phyloP scores from a whole-genome alignment of 2,797 vertebrate genomes.

The Trichosurus vulpecula region DNA sequence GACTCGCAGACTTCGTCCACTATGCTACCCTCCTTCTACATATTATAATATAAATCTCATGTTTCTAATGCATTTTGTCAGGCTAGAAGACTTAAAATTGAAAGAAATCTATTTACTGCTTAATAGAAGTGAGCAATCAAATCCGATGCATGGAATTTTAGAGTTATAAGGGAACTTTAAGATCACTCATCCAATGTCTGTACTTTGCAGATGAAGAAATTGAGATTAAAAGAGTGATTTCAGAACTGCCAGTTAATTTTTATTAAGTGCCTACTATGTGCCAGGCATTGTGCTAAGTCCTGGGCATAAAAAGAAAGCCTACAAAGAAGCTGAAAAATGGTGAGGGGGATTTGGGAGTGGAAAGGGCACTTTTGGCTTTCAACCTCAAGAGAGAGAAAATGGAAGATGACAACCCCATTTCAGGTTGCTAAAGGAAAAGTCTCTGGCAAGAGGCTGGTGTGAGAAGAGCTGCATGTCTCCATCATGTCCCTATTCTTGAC shows the following conservation, averaged over 20 bases:
- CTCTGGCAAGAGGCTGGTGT: not conserved
- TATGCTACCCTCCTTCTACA: not conserved
- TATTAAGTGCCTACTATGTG: not conserved
- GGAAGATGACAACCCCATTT: not conserved
- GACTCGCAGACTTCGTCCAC: not conserved
- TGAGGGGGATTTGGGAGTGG: too few relatives aligned
- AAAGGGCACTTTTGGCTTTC: not conserved
- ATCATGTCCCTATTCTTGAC: not conserved
- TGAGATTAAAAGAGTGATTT: not conserved
- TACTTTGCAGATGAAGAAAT: not conserved
- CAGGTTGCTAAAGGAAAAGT: not conserved
- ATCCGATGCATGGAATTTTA: not conserved
- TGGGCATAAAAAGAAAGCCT: not conserved
- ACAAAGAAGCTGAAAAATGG: not conserved
- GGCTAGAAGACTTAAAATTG: not conserved
- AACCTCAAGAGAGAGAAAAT: not conserved
- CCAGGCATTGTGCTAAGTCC: not conserved
- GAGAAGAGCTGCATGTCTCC: not conserved
- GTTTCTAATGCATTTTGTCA: slow-evolving; percentile 12
- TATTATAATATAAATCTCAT: slow-evolving; percentile 10
- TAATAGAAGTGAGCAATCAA: not conserved
- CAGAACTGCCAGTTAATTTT: not conserved
- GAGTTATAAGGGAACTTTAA: not conserved
- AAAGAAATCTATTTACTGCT: slow-evolving; percentile 4
- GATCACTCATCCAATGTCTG: not conserved